Percentiles rank a stretch among this genome's conserved stretches.
These are phyloP conservation scores for Listrodromus nycthemerus DNA, from an alignment of 2,888 invertebrate species.

Conservation along the genomic window DNA sequence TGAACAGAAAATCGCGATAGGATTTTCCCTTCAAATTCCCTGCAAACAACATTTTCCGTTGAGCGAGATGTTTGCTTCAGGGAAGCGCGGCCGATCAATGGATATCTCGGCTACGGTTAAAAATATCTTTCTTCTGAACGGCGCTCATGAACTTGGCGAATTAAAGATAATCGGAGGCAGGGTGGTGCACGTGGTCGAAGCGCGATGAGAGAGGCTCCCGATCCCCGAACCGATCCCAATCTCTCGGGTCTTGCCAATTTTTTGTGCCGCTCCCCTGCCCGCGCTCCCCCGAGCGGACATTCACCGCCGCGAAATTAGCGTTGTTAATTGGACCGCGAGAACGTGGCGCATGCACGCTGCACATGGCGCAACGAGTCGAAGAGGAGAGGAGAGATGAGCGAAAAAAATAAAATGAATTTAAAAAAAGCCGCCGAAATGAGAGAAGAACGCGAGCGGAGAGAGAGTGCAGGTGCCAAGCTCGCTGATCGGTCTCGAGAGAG, in stretches of 20 bases:
- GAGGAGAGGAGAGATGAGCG: conserved; percentile 3
- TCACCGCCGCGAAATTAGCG: conserved; percentile 70
- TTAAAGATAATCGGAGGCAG: conserved; percentile 44
- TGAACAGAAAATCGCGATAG: too few species aligned
- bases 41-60: too few species aligned
- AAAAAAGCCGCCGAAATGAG: conserved; percentile 11
- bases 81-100: neutral
- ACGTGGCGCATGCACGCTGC: conserved; percentile 67
- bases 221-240: conserved; percentile 48
- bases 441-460: conserved; percentile 34
- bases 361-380: conserved; percentile 54
- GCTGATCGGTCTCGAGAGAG: conserved; percentile 62
- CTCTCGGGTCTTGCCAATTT: conserved; percentile 53
- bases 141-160: neutral
- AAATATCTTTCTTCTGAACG: neutral
- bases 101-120: neutral
- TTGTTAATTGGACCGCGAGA: conserved; percentile 72
- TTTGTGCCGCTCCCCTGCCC: conserved; percentile 29
- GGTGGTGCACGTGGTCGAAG: conserved; percentile 39
- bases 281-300: conserved; percentile 45
- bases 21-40: too few species aligned
- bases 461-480: conserved; percentile 49
- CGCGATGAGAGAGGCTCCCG: conserved; percentile 44
- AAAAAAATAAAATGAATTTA: neutral
- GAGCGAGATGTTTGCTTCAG: too few species aligned